Base-by-base conservation (phyloP, 2,888 invertebrate genomes). In the Crocallis elinguaria region DNA sequence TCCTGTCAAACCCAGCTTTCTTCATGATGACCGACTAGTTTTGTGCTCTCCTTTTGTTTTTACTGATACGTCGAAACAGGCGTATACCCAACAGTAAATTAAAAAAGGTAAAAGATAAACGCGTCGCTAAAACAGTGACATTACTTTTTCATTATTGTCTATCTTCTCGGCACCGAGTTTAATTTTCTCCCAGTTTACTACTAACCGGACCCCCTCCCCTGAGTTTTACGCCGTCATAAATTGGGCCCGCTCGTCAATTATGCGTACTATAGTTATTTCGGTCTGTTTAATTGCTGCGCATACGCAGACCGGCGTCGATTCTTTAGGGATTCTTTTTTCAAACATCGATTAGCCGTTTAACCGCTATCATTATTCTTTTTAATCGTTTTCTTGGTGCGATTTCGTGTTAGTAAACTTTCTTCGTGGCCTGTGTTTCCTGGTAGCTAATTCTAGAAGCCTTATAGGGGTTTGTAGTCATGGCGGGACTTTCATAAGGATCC, bases 281-380 rank as follows among this genome's bases (percentile, higher is more conserved):
- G 87, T 81, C 79, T 68, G 76, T 84, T 86, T 88, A 87, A 88
- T 88, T 86, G 79, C 84, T 72, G 79, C 77, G 77, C 81, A 75
- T 73, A 82, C 84, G 81, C 79, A 75, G 61, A 60, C 64, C 56
- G 59, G 51, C 60, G 59, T 60, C 59, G 62, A 60, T 61, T 64
- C 57, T 64, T 60, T 60, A 61, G 71, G 75, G 68, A 73, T 71
- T 75, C 73, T 74, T 63, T 63, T 63, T 64, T 57, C 60, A 57
- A 63, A 63, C 54, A 54, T 57, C 63, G 63, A 64, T 64, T 64
- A 64, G 60, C 50, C 55, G 59, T 64, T 63, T 64, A 61, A 60
- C 63, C 54, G 63, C 48, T 50, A 51, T 59, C 55, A 64, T 64
- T 64, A 64, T 45, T 61, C 60, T 55, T 55, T 60, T 64, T 61